These are phyloP conservation scores for Ophion ellenae DNA, from an alignment of 2,888 invertebrate genomes.

Conservation along the genomic window DNA sequence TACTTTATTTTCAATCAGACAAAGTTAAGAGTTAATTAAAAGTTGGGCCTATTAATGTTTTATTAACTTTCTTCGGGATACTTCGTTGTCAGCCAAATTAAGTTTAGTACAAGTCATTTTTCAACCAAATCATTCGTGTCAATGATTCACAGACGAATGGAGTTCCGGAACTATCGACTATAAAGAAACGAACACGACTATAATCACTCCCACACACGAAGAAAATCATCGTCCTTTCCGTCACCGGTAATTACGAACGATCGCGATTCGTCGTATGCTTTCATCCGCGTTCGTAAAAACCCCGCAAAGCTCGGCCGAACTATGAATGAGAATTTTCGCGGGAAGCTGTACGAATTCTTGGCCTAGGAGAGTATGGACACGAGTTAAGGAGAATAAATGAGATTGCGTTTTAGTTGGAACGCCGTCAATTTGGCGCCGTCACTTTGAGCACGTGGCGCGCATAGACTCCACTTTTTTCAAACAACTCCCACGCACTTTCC, in stretches of 20 bases:
- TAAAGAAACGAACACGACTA: no score
- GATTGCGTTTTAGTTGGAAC: background rate
- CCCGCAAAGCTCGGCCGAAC: background rate
- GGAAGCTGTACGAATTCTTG: background rate
- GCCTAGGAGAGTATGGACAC: background rate
- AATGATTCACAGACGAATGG: background rate
- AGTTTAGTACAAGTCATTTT: background rate
- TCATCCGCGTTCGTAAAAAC: background rate
- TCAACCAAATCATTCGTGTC: background rate
- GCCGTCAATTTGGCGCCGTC: conserved; percentile 23
- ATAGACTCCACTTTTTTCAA: background rate
- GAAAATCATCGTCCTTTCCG: background rate
- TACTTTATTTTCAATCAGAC: background rate
- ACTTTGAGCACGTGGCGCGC: conserved; percentile 12
- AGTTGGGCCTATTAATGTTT: background rate
- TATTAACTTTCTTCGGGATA: background rate
- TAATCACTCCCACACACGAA: background rate
- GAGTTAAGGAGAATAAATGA: conserved; percentile 1
- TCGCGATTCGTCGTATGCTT: background rate
- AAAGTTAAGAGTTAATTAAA: background rate
- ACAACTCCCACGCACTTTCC: background rate
- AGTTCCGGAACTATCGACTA: no score
- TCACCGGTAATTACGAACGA: background rate
- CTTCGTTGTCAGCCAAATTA: background rate
- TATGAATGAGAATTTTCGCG: conserved; percentile 20